Evolutionary conservation across 2,113 vertebrate genomes (phyloP), one percentile per base, ranked within the genome.

Genomic region (Aphyosemion australe): DNA sequence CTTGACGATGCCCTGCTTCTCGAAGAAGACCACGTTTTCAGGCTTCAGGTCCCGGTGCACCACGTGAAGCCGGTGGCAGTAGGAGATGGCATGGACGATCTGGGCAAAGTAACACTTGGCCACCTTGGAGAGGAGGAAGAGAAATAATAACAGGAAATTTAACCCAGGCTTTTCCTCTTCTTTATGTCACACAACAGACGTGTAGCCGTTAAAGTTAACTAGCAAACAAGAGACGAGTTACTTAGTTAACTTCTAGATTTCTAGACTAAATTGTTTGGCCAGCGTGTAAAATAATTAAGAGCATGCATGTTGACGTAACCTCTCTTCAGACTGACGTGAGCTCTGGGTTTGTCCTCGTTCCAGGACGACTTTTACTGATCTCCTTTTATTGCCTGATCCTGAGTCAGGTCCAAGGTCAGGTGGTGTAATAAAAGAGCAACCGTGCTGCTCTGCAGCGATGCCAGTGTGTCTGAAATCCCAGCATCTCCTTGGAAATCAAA

Each of bases 31-130:
- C 58, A 99, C 97, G 20, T 99, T 99, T 91, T 99, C 97, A 0
- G 97, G 97, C 80, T 99, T 99, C 65, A 99, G 89, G 93, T 99
- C 97, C 65, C 97, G 92, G 65, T 99, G 97, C 72, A 99, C 97
- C 61, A 99, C 97, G 0, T 99, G 97, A 45, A 99, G 93, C 89
- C 94, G 96, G 90, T 99, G 97, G 77, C 97, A 99, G 73, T 99
- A 99, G 39, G 97, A 99, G 86, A 99, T 99, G 74, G 96, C 97
- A 50, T 99, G 97, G 70, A 99, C 97, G 32, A 99, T 97, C 78
- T 99, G 97, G 69, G 97, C 97, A 43, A 99, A 99, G 78, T 97
- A 99, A 66, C 96, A 97, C 90, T 99, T 99, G 78, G 97, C 97
- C 84, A 98, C 87, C 83, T 99, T 45, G 14, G 26, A 55, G 31